phyloP scores from a whole-genome alignment of 2,797 vertebrate genomes.

The Pipistrellus nathusii region DNA sequence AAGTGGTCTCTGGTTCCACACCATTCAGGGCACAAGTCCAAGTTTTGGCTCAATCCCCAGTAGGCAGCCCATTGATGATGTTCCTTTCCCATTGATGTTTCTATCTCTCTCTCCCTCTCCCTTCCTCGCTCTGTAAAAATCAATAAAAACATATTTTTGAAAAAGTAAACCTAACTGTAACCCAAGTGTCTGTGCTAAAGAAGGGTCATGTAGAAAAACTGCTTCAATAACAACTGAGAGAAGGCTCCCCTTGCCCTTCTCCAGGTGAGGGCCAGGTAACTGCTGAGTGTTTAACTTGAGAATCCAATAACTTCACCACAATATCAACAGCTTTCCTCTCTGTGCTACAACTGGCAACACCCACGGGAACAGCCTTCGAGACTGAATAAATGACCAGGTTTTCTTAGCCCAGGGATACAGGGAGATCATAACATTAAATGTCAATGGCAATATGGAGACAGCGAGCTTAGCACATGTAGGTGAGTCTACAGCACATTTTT shows the following conservation, averaged over 20 bases:
- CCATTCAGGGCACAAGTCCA: no score
- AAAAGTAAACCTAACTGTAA: neutral
- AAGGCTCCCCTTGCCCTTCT: neutral
- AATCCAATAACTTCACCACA: neutral
- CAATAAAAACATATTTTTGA: no score
- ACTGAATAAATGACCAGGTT: constrained; percentile 16
- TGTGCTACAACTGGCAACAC: neutral
- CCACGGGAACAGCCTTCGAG: neutral
- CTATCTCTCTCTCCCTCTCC: no score
- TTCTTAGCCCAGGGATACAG: neutral
- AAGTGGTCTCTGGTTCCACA: no score
- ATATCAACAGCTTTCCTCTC: neutral
- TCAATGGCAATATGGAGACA: neutral
- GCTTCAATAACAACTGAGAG: neutral
- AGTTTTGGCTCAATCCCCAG: no score
- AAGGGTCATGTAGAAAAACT: neutral
- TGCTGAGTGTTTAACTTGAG: neutral
- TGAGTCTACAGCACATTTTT: neutral
- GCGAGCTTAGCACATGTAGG: constrained; percentile 19
- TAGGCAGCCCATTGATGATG: no score
- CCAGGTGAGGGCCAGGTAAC: neutral
- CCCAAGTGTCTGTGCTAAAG: neutral
- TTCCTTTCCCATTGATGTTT: no score
- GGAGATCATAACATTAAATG: constrained; percentile 55
- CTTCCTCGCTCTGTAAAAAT: no score